These are phyloP conservation scores for Trematomus bernacchii DNA, from an alignment of 2,797 vertebrate species.

Conservation along the genomic window DNA sequence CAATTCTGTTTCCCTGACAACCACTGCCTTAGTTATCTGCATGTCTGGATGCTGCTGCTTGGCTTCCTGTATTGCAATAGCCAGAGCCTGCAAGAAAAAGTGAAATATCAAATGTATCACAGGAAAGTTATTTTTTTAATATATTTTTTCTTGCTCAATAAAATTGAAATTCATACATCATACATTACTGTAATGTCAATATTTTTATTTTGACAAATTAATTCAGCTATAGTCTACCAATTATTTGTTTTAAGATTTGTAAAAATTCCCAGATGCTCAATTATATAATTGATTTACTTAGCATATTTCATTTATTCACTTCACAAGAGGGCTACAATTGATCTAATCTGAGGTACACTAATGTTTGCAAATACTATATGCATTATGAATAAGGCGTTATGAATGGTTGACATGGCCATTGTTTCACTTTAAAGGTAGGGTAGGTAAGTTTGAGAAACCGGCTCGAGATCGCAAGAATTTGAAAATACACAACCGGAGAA, in stretches of 20 bases:
- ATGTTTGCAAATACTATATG: not conserved
- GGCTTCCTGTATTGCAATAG: constrained; percentile 98
- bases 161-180: too few species aligned
- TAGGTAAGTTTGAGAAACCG: too few species aligned
- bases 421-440: too few species aligned
- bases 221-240: not conserved
- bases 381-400: not conserved
- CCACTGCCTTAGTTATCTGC: constrained; percentile 99
- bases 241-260: not conserved
- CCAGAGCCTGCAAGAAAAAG: constrained; percentile 89
- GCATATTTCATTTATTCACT: not conserved
- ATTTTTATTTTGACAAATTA: not conserved
- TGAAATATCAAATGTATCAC: not conserved
- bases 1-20: constrained; percentile 98
- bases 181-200: not conserved
- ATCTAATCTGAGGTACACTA: not conserved
- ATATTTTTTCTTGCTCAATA: not conserved
- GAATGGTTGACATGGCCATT: not conserved
- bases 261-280: not conserved
- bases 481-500: too few species aligned
- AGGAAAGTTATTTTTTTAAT: not conserved
- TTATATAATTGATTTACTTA: not conserved
- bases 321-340: not conserved
- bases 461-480: too few species aligned
- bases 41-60: constrained; percentile 99